Evolutionary conservation across 2,113 vertebrate species (phyloP), one percentile per base, ranked within the genome.

Genomic region (Oncorhynchus mykiss): DNA sequence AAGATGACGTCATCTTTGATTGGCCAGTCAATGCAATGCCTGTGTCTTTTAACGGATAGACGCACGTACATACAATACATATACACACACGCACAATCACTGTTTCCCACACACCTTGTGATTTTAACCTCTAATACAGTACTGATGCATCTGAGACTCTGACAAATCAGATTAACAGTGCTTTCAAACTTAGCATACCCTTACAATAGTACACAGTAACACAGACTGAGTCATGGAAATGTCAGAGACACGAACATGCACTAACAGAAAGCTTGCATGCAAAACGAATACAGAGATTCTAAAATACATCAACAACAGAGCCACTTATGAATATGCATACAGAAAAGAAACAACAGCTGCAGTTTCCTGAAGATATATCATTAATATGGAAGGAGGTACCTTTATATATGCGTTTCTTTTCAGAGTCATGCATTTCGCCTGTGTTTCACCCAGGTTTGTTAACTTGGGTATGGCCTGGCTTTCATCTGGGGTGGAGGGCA

Each of bases 181-280:
- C 81, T 86, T 84, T 78, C 78, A 78, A 71, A 73, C 73, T 72
- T 11, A 57, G 78, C 76, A 57, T 70, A 20, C 22, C 80, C 67
- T 78, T 62, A 48, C 54, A 83, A 73, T 2, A 80, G 24, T 70
- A 68, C 45, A 71, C 16, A 49, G 67, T 13, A 24, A 70, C 70
- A 66, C 67, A 78, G 70, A 81, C 74, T 57, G 68, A 79, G 59
- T 64, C 69, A 82, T 48, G 24, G 65, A 72, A 70, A 82, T 66
- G 31, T 20, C 27, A 80, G 75, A 83, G 62, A 83, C 77, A 49
- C 70, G 57, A 84, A 77, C 73, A 74, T 64, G 78, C 77, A 72
- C 83, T 76, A 80, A 85, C 80, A 74, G 73, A 54, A 65, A 87
- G 82, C 90, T 90, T 91, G 91, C 91, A 89, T 93, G 93, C 89